phyloP scores from a whole-genome alignment of 2,797 vertebrate species.

The Premnoplex brunnescens region DNA sequence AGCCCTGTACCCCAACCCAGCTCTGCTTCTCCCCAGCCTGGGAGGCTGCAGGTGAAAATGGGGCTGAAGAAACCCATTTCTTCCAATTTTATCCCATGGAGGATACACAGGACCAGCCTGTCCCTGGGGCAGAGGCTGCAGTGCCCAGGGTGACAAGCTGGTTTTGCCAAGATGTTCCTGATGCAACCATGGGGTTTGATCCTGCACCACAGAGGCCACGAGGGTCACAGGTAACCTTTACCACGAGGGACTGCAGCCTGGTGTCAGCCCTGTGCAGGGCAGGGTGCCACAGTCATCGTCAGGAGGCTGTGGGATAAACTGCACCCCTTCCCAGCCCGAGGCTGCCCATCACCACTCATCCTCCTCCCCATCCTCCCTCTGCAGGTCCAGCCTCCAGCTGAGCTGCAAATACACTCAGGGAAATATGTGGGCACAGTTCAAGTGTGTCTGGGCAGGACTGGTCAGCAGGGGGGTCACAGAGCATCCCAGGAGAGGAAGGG shows the following conservation, averaged over 20 bases:
- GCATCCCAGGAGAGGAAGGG: not conserved
- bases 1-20: fast-evolving
- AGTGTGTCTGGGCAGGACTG: not conserved
- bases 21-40: not conserved
- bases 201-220: not conserved
- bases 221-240: slow-evolving; percentile 16
- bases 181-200: not conserved
- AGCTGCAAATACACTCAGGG: not conserved
- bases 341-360: not conserved
- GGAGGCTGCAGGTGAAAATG: not conserved
- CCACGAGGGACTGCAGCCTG: slow-evolving; percentile 9
- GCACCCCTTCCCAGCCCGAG: not conserved
- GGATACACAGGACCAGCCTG: not conserved
- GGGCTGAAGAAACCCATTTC: not conserved
- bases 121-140: no score
- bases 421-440: not conserved
- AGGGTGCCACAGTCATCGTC: not conserved
- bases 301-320: not conserved
- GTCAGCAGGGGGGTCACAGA: not conserved
- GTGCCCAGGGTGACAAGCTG: no score
- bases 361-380: not conserved
- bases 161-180: not conserved
- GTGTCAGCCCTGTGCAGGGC: not conserved
- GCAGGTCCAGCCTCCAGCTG: not conserved
- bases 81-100: not conserved